These are phyloP conservation scores for Ochropleura leucogaster DNA, from an alignment of 2,888 invertebrate species.

Conservation along the genomic window DNA sequence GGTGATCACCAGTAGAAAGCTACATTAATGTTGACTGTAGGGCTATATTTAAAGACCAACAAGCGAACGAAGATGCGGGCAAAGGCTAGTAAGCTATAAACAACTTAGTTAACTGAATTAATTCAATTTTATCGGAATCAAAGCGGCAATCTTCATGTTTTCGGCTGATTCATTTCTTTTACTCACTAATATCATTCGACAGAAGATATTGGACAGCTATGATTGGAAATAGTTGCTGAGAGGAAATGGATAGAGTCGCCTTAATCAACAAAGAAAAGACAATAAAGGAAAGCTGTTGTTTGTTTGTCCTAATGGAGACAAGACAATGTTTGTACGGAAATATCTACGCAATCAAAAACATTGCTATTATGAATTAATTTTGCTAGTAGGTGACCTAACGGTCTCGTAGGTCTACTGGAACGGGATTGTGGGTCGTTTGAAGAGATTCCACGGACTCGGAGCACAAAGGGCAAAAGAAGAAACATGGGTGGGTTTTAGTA, in stretches of 20 bases:
- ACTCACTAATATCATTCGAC: background rate
- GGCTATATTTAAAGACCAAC: no score
- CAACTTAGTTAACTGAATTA: background rate
- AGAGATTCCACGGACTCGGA: no score
- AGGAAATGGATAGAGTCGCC: background rate
- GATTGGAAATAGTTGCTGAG: background rate
- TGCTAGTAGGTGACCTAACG: no score
- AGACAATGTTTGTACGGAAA: background rate
- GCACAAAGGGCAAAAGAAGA: no score
- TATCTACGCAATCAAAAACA: background rate
- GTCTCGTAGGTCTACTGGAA: no score
- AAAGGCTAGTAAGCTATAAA: background rate
- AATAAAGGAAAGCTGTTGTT: conserved; percentile 11
- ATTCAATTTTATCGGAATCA: conserved; percentile 2
- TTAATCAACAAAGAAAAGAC: conserved; percentile 21
- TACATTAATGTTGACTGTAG: no score
- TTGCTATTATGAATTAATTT: background rate
- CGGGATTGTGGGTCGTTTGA: no score
- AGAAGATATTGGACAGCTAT: background rate
- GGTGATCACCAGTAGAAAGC: no score
- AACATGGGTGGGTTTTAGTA: no score
- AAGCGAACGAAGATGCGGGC: no score
- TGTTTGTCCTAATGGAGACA: conserved; percentile 2
- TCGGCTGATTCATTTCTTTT: conserved; percentile 3
- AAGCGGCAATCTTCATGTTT: background rate